A percentile compares a stretch with the other conserved stretches of the same genome.
These are phyloP conservation scores for Sarcophaga caerulescens DNA, from an alignment of 2,888 invertebrate genomes.

Conservation along the genomic window DNA sequence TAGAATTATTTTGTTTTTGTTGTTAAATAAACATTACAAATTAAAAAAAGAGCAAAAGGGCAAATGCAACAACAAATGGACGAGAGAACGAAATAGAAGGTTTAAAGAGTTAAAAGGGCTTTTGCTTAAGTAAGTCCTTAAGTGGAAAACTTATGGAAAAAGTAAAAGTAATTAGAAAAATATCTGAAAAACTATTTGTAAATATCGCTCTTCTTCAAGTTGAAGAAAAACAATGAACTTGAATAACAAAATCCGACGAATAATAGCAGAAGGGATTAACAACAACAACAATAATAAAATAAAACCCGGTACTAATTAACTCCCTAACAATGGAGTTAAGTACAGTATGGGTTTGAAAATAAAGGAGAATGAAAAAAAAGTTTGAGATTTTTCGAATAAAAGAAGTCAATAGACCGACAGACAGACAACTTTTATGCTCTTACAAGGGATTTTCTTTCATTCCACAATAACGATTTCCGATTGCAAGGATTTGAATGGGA, in stretches of 20 bases:
- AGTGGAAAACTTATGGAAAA: constrained; percentile 24
- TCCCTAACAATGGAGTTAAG: neutral
- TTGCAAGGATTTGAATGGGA: neutral
- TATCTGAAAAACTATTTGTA: constrained; percentile 11
- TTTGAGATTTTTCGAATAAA: too few relatives aligned
- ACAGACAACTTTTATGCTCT: neutral
- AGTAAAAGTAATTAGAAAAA: constrained; percentile 47
- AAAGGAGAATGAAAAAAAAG: neutral
- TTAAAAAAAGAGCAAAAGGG: neutral
- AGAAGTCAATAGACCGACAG: too few relatives aligned
- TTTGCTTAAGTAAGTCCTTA: constrained; percentile 25
- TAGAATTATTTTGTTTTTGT: neutral
- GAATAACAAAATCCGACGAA: neutral
- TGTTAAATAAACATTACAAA: constrained; percentile 13
- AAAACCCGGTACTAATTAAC: constrained; percentile 44
- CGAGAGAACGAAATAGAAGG: neutral
- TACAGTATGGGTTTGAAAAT: neutral
- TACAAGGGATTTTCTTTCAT: neutral
- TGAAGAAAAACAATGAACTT: constrained; percentile 36
- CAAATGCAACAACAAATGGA: neutral
- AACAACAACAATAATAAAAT: constrained; percentile 10
- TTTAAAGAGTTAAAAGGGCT: neutral
- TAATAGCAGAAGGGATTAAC: neutral
- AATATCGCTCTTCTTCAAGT: neutral
- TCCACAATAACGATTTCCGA: neutral